These are phyloP conservation scores for Thermophis baileyi DNA, from an alignment of 2,113 vertebrate species.

Conservation along the genomic window DNA sequence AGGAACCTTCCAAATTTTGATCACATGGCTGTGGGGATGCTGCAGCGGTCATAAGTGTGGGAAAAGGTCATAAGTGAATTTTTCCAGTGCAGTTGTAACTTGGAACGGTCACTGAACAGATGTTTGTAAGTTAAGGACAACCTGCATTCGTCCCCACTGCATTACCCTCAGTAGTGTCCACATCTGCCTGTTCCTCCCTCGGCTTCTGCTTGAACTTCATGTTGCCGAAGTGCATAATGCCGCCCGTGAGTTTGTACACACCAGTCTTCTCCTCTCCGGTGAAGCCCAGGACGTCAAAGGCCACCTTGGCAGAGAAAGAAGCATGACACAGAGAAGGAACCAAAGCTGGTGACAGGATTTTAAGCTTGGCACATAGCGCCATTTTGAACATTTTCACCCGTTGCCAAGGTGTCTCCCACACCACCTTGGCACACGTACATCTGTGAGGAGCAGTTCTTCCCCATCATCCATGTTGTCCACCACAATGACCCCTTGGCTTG, in stretches of 20 bases:
- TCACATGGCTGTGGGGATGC: too few species aligned
- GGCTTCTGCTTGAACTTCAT: conserved; percentile 67
- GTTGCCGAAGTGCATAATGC: conserved; percentile 48
- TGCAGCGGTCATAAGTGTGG: too few species aligned
- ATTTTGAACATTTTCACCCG: neutral
- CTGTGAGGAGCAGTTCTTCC: conserved; percentile 51
- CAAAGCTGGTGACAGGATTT: neutral
- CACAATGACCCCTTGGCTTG: conserved; percentile 40
- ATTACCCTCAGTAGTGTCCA: conserved; percentile 42
- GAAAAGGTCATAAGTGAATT: too few species aligned
- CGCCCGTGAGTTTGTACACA: conserved; percentile 41
- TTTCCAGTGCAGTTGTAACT: too few species aligned
- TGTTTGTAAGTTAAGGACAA: neutral
- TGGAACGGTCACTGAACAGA: too few species aligned
- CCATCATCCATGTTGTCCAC: conserved; percentile 41
- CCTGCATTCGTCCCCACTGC: rapidly evolving
- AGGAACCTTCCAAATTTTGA: too few species aligned
- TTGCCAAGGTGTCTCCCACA: neutral
- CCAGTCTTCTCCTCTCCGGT: conserved; percentile 46
- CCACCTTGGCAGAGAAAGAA: conserved; percentile 39
- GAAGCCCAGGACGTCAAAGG: conserved; percentile 66
- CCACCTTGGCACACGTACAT: conserved; percentile 16
- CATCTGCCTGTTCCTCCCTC: conserved; percentile 62
- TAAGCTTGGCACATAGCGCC: neutral
- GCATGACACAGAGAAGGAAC: rapidly evolving